These are phyloP conservation scores for Thumatha senex DNA, from an alignment of 2,888 invertebrate genomes.

Conservation along the genomic window DNA sequence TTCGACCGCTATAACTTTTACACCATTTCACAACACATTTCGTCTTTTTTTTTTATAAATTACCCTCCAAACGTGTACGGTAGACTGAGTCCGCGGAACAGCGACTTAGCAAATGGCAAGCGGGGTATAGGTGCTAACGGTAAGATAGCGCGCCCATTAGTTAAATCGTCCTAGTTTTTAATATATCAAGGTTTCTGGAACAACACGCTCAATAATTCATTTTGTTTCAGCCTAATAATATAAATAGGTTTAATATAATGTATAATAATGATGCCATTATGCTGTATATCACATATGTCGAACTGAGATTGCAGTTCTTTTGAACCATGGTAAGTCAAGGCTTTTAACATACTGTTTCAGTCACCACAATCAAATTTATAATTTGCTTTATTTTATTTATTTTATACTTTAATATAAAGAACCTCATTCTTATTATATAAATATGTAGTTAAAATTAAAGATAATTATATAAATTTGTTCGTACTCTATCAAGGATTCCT, in stretches of 20 bases:
- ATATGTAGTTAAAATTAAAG: conserved; percentile 1
- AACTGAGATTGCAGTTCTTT: too few relatives aligned
- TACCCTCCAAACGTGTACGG: too few relatives aligned
- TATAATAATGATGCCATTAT: not conserved
- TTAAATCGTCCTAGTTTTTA: too few relatives aligned
- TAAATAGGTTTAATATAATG: not conserved
- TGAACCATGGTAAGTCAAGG: not conserved
- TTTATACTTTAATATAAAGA: conserved; percentile 24
- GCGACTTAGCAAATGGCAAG: too few relatives aligned
- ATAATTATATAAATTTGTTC: too few relatives aligned
- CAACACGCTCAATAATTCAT: conserved; percentile 5
- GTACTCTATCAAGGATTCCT: too few relatives aligned
- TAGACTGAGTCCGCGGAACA: too few relatives aligned
- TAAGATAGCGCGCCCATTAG: too few relatives aligned
- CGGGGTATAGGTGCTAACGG: too few relatives aligned
- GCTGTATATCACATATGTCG: not conserved
- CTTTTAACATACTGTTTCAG: not conserved
- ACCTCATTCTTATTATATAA: conserved; percentile 24
- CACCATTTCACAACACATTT: too few relatives aligned
- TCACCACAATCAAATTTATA: conserved; percentile 5
- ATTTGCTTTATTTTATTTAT: conserved; percentile 27
- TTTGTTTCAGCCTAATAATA: not conserved
- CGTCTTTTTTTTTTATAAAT: too few relatives aligned
- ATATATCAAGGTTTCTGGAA: not conserved
- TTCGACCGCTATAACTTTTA: too few relatives aligned